Evolutionary conservation across 2,113 vertebrate genomes (phyloP).

Genomic region (Fulmarus glacialis): DNA sequence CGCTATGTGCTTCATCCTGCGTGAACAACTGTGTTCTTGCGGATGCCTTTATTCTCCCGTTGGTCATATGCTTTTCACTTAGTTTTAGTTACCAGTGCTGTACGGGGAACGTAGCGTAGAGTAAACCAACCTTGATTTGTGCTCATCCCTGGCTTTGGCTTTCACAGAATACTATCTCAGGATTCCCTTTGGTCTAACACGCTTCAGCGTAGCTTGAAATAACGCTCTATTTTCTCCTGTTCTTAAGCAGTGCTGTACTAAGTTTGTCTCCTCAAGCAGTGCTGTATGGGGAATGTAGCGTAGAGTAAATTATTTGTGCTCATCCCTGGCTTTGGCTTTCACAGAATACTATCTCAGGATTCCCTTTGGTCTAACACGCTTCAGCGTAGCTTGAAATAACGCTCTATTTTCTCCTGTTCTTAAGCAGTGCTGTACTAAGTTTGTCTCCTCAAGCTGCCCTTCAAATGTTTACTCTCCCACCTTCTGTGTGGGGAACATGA

Average conservation of each 20-base stretch:
- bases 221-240: not conserved
- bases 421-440: not conserved
- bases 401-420: not conserved
- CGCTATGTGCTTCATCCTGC: accelerated
- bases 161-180: not conserved
- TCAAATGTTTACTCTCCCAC: not conserved
- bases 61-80: not conserved
- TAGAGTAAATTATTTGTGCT: not conserved
- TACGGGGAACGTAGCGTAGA: not conserved
- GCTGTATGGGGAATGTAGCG: not conserved
- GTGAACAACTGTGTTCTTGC: accelerated
- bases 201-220: not conserved
- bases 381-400: not conserved
- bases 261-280: not conserved
- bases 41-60: not conserved
- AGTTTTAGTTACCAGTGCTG: not conserved
- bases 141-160: not conserved
- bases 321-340: not conserved
- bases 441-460: not conserved
- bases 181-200: not conserved
- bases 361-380: not conserved
- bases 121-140: not conserved
- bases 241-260: not conserved
- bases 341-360: not conserved
- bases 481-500: not conserved